phyloP scores from a whole-genome alignment of 2,888 invertebrate genomes.

The Drosophila mulleri region DNA sequence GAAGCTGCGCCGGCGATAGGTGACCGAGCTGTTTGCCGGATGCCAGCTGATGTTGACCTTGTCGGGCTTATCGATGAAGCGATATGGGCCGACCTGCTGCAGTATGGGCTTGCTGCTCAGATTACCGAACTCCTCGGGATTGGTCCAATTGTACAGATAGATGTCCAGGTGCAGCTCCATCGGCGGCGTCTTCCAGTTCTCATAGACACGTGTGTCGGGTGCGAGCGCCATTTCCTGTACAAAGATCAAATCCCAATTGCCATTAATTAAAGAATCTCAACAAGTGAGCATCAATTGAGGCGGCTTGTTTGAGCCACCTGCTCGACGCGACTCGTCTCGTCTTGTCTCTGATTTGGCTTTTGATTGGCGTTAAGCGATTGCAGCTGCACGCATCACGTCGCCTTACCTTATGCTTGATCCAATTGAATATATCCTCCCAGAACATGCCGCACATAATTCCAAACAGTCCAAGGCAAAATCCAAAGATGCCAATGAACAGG shows the following conservation, averaged over 20 bases:
- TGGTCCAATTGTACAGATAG: slow-evolving; percentile 93
- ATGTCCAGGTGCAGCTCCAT: slow-evolving; percentile 89
- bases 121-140: slow-evolving; percentile 88
- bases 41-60: slow-evolving; percentile 91
- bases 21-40: slow-evolving; percentile 89
- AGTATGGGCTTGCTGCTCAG: slow-evolving; percentile 87
- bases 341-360: slow-evolving; percentile 3
- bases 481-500: slow-evolving; percentile 74
- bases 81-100: slow-evolving; percentile 88
- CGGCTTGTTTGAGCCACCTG: slow-evolving; percentile 61
- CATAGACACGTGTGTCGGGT: slow-evolving; percentile 87
- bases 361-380: slow-evolving; percentile 56
- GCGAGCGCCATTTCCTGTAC: slow-evolving; percentile 88
- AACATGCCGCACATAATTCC: slow-evolving; percentile 83
- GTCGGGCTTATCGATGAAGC: slow-evolving; percentile 88
- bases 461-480: slow-evolving; percentile 76
- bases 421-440: slow-evolving; percentile 84
- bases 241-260: slow-evolving; percentile 58
- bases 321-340: background rate
- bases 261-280: slow-evolving; percentile 67
- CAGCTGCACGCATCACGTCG: slow-evolving; percentile 51
- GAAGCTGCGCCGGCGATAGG: slow-evolving; percentile 88
- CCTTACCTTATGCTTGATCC: slow-evolving; percentile 83
- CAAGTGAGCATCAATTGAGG: slow-evolving; percentile 56
- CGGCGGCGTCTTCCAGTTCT: slow-evolving; percentile 89